A percentile compares a stretch with the other conserved stretches of the same genome.
These are phyloP conservation scores for Idaea straminata DNA, from an alignment of 2,888 invertebrate species.

Conservation along the genomic window DNA sequence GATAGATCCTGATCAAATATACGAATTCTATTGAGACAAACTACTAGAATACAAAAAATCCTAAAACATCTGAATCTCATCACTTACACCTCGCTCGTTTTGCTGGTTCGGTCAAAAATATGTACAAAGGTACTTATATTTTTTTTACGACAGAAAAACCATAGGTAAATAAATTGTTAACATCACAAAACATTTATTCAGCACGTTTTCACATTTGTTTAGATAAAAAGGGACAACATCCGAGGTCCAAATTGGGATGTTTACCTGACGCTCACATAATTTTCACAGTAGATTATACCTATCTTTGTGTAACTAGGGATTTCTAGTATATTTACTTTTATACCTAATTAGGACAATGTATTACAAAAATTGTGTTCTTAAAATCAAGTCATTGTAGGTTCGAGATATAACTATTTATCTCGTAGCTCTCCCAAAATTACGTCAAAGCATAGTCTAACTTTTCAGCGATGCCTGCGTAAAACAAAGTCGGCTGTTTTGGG, in stretches of 20 bases:
- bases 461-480: not conserved
- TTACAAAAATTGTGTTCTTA: too few species aligned
- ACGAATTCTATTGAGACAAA: too few species aligned
- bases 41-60: too few species aligned
- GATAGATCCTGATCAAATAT: too few species aligned
- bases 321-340: too few species aligned
- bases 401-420: too few species aligned
- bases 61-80: too few species aligned
- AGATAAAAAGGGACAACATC: constrained; percentile 54
- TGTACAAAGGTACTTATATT: too few species aligned
- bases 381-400: too few species aligned
- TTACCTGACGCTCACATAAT: constrained; percentile 36
- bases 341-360: too few species aligned
- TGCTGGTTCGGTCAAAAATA: too few species aligned
- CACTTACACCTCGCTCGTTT: too few species aligned
- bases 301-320: not conserved
- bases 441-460: not conserved
- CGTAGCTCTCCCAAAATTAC: not conserved
- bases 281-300: not conserved
- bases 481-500: not conserved
- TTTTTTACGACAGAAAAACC: not conserved
- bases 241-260: constrained; percentile 58
- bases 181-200: constrained; percentile 22
- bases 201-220: constrained; percentile 40
- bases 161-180: constrained; percentile 5